These are phyloP conservation scores for Ptychoptera albimana DNA, from an alignment of 2,888 invertebrate genomes.

Conservation along the genomic window DNA sequence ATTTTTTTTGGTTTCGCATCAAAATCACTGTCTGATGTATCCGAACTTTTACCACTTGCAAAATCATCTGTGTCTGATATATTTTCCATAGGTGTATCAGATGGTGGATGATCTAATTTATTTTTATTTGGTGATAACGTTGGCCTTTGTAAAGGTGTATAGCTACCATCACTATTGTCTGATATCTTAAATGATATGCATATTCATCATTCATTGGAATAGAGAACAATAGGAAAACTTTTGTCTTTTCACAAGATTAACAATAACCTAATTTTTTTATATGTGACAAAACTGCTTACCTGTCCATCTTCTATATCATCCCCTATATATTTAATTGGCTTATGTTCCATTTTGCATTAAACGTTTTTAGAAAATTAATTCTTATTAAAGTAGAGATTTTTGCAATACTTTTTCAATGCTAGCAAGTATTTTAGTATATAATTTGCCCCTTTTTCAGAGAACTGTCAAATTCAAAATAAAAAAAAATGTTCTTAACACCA, in stretches of 20 bases:
- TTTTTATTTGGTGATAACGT: constrained; percentile 1
- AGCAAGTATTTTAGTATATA: no score
- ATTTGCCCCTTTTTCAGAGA: no score
- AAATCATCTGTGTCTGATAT: not conserved
- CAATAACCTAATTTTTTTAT: constrained; percentile 4
- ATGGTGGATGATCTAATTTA: not conserved
- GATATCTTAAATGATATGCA: constrained; percentile 17
- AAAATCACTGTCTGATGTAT: constrained; percentile 21
- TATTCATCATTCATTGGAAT: no score
- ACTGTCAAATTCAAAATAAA: no score
- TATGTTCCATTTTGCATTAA: constrained; percentile 36
- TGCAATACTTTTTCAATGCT: no score
- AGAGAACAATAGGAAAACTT: not conserved
- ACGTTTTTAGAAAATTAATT: no score
- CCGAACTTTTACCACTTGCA: constrained; percentile 10
- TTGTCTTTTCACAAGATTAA: no score
- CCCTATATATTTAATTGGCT: constrained; percentile 38
- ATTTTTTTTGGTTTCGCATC: constrained; percentile 19
- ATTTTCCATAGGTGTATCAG: not conserved
- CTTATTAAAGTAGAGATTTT: no score
- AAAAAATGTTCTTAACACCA: no score
- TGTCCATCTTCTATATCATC: constrained; percentile 51
- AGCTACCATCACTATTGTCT: constrained; percentile 23
- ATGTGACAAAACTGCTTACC: constrained; percentile 29
- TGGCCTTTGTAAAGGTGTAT: constrained; percentile 26